Conservation (phyloP, 1,140 invertebrate genomes). For the Tetraneura akinire region DNA sequence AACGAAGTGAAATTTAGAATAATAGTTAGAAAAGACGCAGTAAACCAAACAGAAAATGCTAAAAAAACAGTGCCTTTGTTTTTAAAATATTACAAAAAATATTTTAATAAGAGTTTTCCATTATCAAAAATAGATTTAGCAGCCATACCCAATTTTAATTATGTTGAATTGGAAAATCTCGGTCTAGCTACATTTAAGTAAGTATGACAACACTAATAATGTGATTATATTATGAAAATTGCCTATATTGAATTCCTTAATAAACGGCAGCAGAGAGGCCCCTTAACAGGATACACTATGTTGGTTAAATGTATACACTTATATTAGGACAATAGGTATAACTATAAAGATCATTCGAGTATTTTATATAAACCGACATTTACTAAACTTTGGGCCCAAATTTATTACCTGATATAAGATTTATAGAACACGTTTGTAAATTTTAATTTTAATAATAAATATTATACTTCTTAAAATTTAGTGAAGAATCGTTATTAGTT, state of each 20-base stretch:
- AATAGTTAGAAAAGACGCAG: conserved; percentile 67
- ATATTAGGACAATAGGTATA: too few relatives aligned
- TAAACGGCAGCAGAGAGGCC: too few relatives aligned
- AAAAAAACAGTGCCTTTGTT: conserved; percentile 63
- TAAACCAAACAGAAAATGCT: conserved; percentile 64
- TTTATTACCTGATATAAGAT: too few relatives aligned
- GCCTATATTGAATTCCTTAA: too few relatives aligned
- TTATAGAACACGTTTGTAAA: too few relatives aligned
- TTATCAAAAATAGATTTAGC: conserved; percentile 69
- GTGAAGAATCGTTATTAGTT: conserved; percentile 70
- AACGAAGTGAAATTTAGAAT: conserved; percentile 64
- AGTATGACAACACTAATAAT: too few relatives aligned
- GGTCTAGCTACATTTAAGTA: conserved; percentile 64
- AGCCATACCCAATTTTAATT: conserved; percentile 72
- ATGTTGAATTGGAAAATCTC: conserved; percentile 75
- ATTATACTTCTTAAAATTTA: not conserved
- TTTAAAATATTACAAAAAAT: conserved; percentile 62
- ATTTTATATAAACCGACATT: too few relatives aligned
- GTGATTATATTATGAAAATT: too few relatives aligned
- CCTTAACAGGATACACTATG: too few relatives aligned
- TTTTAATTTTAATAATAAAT: not conserved
- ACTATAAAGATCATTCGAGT: too few relatives aligned
- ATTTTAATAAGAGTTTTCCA: conserved; percentile 62
- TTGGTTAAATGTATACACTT: too few relatives aligned
- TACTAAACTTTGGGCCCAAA: too few relatives aligned